Evolutionary conservation across 2,113 vertebrate species (phyloP).

Genomic region (zebrafish (Danio rerio)): DNA sequence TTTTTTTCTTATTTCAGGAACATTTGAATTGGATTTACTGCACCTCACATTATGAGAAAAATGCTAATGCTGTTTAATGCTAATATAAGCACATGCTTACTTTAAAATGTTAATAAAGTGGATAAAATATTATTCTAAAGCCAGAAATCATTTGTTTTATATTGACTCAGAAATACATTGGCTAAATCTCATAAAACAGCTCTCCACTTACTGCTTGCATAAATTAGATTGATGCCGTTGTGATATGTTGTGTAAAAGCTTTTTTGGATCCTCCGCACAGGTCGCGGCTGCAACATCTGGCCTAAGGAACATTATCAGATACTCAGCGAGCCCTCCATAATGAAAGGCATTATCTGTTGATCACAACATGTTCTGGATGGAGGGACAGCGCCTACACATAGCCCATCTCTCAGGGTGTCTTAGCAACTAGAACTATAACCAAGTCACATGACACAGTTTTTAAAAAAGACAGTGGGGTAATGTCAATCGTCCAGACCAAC

Average conservation of each 20-base stretch:
- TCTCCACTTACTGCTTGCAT: neutral
- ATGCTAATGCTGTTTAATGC: too few species aligned
- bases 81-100: too few species aligned
- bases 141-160: neutral
- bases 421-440: slow-evolving; percentile 49
- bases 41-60: too few species aligned
- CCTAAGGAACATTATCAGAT: slow-evolving; percentile 50
- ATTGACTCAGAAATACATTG: neutral
- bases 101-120: neutral
- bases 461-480: neutral
- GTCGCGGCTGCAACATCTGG: slow-evolving; percentile 44
- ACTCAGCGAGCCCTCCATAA: slow-evolving; percentile 43
- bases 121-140: neutral
- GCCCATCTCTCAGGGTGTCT: slow-evolving; percentile 44
- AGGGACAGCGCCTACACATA: slow-evolving; percentile 39
- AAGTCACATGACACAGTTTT: slow-evolving; percentile 29
- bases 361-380: slow-evolving; percentile 49
- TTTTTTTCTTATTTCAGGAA: too few species aligned
- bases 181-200: neutral
- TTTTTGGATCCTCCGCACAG: slow-evolving; percentile 10
- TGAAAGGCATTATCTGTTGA: slow-evolving; percentile 60
- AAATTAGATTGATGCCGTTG: slow-evolving; percentile 1
- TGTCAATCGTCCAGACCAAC: slow-evolving; percentile 8
- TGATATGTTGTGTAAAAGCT: neutral
- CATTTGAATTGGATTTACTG: too few species aligned